Evolutionary conservation across 2,888 invertebrate genomes (phyloP).

Genomic region (Torymus auratus): DNA sequence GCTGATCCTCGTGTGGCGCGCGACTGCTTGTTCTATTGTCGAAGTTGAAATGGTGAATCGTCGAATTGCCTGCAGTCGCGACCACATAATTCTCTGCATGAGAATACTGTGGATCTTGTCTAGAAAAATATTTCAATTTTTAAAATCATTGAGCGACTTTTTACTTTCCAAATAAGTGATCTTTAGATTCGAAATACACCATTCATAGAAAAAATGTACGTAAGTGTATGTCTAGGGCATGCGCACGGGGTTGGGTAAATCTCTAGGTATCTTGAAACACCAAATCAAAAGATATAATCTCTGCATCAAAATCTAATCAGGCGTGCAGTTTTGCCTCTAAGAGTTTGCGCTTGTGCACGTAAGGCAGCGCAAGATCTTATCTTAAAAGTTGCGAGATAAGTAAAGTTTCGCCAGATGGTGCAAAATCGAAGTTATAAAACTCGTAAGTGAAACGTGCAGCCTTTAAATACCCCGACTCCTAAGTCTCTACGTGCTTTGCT

Average conservation of each 20-base stretch:
- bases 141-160: too few relatives aligned
- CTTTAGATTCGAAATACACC: too few relatives aligned
- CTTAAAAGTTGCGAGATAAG: conserved; percentile 48
- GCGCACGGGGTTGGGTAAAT: too few relatives aligned
- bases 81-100: background rate
- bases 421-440: conserved; percentile 51
- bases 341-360: background rate
- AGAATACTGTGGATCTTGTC: too few relatives aligned
- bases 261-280: background rate
- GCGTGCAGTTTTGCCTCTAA: background rate
- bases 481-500: background rate
- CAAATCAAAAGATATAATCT: conserved; percentile 45
- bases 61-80: background rate
- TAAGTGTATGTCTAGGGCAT: too few relatives aligned
- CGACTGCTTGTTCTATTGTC: conserved; percentile 38
- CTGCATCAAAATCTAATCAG: conserved; percentile 51
- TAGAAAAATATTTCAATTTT: too few relatives aligned
- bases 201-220: too few relatives aligned
- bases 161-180: too few relatives aligned
- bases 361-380: conserved; percentile 5
- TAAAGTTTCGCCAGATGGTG: conserved; percentile 53
- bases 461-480: conserved; percentile 33
- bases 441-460: conserved; percentile 48
- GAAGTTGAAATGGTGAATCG: too few relatives aligned
- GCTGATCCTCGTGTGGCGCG: conserved; percentile 69